Evolutionary conservation across 2,888 invertebrate species (phyloP).

Genomic region (Bellardia pandia): DNA sequence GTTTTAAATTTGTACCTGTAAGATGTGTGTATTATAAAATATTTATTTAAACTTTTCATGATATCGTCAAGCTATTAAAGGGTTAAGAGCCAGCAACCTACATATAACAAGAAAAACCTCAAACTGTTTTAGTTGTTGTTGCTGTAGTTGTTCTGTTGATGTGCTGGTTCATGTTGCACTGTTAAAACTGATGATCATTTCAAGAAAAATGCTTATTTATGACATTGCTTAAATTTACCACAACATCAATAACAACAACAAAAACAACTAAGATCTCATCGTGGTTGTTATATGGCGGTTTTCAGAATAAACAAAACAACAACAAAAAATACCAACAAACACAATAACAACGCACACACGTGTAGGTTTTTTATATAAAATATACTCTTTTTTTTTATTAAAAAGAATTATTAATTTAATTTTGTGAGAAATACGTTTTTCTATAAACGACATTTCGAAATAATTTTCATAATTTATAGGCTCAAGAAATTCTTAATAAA

Average conservation of each 20-base stretch:
- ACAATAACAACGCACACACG: constrained; percentile 62
- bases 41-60: no score
- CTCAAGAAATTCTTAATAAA: constrained; percentile 52
- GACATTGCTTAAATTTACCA: constrained; percentile 70
- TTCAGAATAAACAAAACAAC: constrained; percentile 44
- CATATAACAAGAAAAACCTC: constrained; percentile 53
- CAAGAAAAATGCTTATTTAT: constrained; percentile 75
- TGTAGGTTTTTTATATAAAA: constrained; percentile 66
- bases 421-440: constrained; percentile 66
- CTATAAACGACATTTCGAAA: constrained; percentile 45
- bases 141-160: constrained; percentile 59
- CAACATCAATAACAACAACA: constrained; percentile 65
- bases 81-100: constrained; percentile 67
- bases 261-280: constrained; percentile 63
- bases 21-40: no score
- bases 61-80: constrained; percentile 9
- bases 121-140: constrained; percentile 57
- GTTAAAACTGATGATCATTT: constrained; percentile 71
- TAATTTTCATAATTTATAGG: constrained; percentile 69
- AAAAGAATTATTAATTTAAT: constrained; percentile 69
- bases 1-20: no score
- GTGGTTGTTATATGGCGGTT: constrained; percentile 60
- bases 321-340: constrained; percentile 54
- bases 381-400: constrained; percentile 30
- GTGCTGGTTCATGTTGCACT: constrained; percentile 71